A percentile compares a stretch with the other conserved stretches of the same genome.
phyloP scores from a whole-genome alignment of 2,888 invertebrate genomes.

The Biston betularia region DNA sequence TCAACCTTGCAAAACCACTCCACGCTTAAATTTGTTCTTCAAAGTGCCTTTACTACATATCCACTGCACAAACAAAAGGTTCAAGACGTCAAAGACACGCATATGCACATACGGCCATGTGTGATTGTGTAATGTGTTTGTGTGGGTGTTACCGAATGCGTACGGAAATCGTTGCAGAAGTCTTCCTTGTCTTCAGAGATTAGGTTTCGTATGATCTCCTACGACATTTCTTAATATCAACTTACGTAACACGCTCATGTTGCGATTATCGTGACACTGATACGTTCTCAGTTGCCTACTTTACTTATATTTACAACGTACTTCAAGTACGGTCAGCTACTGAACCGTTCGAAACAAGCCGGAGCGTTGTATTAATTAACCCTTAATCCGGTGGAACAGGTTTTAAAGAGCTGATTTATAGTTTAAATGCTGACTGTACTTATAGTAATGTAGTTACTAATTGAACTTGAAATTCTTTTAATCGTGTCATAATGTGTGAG shows the following conservation, averaged over 20 bases:
- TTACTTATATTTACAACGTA: constrained; percentile 25
- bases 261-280: constrained; percentile 39
- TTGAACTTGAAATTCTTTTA: constrained; percentile 37
- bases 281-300: constrained; percentile 36
- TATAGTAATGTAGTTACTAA: constrained; percentile 26
- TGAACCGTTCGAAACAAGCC: constrained; percentile 24
- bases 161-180: constrained; percentile 67
- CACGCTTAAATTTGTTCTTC: constrained; percentile 56
- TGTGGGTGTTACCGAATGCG: constrained; percentile 64
- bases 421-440: constrained; percentile 22
- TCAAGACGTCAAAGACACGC: constrained; percentile 54
- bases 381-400: constrained; percentile 19
- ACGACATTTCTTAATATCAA: constrained; percentile 52
- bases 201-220: constrained; percentile 58
- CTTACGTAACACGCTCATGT: constrained; percentile 52
- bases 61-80: constrained; percentile 59
- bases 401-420: constrained; percentile 23
- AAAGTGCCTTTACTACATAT: constrained; percentile 42
- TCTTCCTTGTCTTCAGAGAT: constrained; percentile 67
- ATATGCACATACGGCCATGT: constrained; percentile 37
- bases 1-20: constrained; percentile 59
- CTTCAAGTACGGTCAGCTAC: constrained; percentile 17
- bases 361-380: constrained; percentile 19
- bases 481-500: constrained; percentile 37
- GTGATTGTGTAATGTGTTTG: constrained; percentile 59